These are phyloP conservation scores for Cosmia pyralina DNA, from an alignment of 2,888 invertebrate species.

Conservation along the genomic window DNA sequence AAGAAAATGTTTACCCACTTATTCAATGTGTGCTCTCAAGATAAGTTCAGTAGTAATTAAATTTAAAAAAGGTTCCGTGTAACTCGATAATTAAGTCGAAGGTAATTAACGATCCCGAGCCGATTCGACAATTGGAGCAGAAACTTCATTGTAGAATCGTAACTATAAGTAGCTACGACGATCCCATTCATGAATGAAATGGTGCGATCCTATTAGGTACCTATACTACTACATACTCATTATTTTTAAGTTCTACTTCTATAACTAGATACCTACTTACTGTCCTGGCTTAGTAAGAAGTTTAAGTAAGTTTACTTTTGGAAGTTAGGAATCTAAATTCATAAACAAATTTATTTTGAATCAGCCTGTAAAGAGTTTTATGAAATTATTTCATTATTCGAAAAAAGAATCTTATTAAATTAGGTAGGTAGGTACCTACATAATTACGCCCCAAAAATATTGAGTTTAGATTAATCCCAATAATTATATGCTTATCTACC, in stretches of 20 bases:
- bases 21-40: conserved; percentile 65
- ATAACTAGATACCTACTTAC: neutral
- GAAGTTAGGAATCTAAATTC: neutral
- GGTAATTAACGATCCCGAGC: conserved; percentile 52
- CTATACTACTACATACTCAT: no score
- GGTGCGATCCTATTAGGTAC: neutral
- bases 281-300: neutral
- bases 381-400: neutral
- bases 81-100: conserved; percentile 50
- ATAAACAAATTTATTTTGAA: neutral
- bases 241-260: conserved; percentile 14
- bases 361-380: neutral
- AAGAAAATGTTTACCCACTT: conserved; percentile 73
- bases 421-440: neutral
- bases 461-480: neutral
- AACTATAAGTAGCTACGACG: conserved; percentile 31
- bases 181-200: conserved; percentile 35
- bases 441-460: neutral
- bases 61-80: conserved; percentile 47
- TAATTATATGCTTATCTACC: neutral
- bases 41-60: conserved; percentile 63
- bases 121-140: conserved; percentile 54
- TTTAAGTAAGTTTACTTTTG: neutral
- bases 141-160: conserved; percentile 43
- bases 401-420: neutral